phyloP scores from a whole-genome alignment of 2,888 invertebrate genomes.

The Willowsia nigromaculata region DNA sequence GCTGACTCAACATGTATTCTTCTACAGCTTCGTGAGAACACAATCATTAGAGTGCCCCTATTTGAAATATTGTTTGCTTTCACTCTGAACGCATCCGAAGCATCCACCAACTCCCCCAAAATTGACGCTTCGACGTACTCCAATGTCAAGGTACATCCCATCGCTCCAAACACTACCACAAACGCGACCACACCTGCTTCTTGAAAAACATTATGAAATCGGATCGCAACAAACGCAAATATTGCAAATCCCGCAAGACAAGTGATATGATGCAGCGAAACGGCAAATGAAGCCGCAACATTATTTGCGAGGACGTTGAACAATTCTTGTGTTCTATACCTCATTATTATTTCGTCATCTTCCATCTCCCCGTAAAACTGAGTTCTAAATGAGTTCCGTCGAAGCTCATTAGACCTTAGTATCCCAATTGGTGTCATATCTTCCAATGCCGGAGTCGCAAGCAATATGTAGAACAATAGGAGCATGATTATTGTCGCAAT shows the following conservation, averaged over 20 bases:
- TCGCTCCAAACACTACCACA: too few relatives aligned
- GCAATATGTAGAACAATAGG: too few relatives aligned
- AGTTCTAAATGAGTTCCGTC: too few relatives aligned
- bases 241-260: not conserved
- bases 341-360: not conserved
- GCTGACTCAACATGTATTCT: not conserved
- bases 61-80: not conserved
- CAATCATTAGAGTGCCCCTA: too few relatives aligned
- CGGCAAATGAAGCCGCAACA: not conserved
- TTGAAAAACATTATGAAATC: not conserved
- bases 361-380: not conserved
- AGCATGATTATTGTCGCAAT: too few relatives aligned
- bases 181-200: too few relatives aligned
- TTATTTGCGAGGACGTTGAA: not conserved
- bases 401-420: too few relatives aligned
- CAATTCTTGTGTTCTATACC: not conserved
- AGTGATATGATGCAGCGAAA: constrained; percentile 26
- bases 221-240: not conserved
- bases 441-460: too few relatives aligned
- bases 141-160: too few relatives aligned
- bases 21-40: not conserved
- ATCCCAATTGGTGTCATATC: too few relatives aligned
- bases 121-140: too few relatives aligned
- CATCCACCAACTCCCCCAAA: too few relatives aligned
- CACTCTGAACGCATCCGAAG: not conserved